Base-by-base conservation (phyloP, 1,140 invertebrate genomes). In the Penaeus vannamei region DNA sequence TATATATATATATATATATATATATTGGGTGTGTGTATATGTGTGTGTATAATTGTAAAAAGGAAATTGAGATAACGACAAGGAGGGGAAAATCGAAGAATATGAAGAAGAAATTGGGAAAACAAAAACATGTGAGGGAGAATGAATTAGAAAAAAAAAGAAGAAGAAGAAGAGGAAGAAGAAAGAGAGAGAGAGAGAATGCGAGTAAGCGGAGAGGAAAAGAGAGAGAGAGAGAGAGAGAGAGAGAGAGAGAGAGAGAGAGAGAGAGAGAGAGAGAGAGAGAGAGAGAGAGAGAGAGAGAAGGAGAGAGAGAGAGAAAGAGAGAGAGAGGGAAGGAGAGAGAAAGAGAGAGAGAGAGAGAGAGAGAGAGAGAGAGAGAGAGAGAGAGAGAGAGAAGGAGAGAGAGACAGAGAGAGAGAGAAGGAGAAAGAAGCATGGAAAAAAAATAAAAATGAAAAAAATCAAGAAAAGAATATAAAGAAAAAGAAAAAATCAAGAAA, bases 71-170 rank as follows among this genome's bases (percentile, higher is more conserved):
- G 3, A n/a, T 36, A 14, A 19, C 10, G 17, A 14, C n/a, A 81
- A 19, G 26, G 19, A 36, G 32, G 46, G 17, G 20, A 46, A 23
- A 42, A 23, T 81, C 12, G 32, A 23, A 53, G 59, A n/a, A 23
- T 8, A 22, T 53, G 29, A n/a, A 53, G 20, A 23, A n/a, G 17
- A 42, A 46, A 22, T 5, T 23, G 79, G 42, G 32, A 23, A 3
- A 1, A 46, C 7, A 5, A 5, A 42, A 82, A 82, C 19, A 53
- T 17, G 22, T 8, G 2, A 61, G 46, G 62, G 1, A 12, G 12
- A 60, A 60, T 61, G 42, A 61, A 60, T 32, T 61, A 76, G 84
- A 69, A 64, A 85, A 12, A 46, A 64, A 85, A 53, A 76, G 62
- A 72, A n/a, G 29, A 77, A 77, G 20, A 20, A n/a, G 22, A 20